Percentiles rank a stretch among this genome's conserved stretches.
phyloP scores from a whole-genome alignment of 2,113 vertebrate genomes.

The Pungitius pungitius region DNA sequence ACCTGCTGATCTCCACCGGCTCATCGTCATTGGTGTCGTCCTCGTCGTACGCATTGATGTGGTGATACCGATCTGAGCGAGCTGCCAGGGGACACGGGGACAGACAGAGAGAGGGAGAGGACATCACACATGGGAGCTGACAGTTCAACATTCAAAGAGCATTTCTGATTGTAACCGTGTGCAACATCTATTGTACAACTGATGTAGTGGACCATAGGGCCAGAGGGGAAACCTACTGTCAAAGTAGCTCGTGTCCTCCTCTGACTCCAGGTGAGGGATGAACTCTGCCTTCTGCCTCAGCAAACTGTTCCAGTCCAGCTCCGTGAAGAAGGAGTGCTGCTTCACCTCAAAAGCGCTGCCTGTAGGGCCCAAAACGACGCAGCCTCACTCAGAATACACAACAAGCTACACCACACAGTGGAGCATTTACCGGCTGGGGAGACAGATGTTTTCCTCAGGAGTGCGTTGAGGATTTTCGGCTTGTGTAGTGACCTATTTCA shows the following conservation, averaged over 20 bases:
- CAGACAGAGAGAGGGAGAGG: conserved; percentile 1
- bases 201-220: conserved; percentile 24
- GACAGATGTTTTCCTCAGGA: neutral
- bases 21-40: conserved; percentile 95
- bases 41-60: conserved; percentile 91
- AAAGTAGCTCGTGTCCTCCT: conserved; percentile 97
- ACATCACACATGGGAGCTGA: conserved; percentile 24
- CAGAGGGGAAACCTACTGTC: conserved; percentile 84
- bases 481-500: neutral
- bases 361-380: conserved; percentile 53
- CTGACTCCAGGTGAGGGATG: conserved; percentile 91
- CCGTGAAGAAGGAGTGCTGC: conserved; percentile 88
- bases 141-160: conserved; percentile 23
- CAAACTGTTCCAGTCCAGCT: conserved; percentile 92
- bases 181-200: conserved; percentile 9
- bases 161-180: conserved; percentile 19
- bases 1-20: conserved; percentile 92
- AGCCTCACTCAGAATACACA: neutral
- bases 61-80: conserved; percentile 90
- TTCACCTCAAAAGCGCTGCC: conserved; percentile 93
- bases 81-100: conserved; percentile 72
- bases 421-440: neutral
- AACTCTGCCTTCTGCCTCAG: conserved; percentile 95
- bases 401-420: neutral
- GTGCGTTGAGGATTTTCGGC: neutral